Evolutionary conservation across 2,113 vertebrate species (phyloP).

Genomic region (Piprites chloris): DNA sequence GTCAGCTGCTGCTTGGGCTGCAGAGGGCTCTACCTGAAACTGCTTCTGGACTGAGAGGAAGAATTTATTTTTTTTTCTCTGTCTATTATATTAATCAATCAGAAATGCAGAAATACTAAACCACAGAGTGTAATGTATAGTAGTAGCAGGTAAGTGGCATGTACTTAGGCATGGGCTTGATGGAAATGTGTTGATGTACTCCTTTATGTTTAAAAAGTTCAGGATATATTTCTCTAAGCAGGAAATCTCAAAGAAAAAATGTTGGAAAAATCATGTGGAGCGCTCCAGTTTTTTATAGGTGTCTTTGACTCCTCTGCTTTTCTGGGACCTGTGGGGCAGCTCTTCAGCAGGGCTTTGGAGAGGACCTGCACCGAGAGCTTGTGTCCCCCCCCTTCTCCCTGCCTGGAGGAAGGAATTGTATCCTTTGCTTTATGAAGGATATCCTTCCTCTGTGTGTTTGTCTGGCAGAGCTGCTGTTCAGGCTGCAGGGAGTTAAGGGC

Average conservation of each 20-base stretch:
- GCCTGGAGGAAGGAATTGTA: neutral
- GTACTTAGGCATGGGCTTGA: neutral
- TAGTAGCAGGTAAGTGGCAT: neutral
- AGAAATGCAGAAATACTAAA: neutral
- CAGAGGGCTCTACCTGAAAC: neutral
- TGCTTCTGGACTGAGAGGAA: neutral
- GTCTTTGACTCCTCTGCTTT: neutral
- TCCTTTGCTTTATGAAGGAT: neutral
- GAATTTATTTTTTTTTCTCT: neutral
- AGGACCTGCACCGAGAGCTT: neutral
- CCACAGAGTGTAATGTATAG: neutral
- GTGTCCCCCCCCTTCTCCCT: neutral
- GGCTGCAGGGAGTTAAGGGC: neutral
- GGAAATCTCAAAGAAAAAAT: neutral
- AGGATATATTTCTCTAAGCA: neutral
- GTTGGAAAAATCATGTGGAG: neutral
- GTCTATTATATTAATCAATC: neutral
- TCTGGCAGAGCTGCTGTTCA: neutral
- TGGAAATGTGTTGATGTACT: neutral
- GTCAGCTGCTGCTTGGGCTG: neutral
- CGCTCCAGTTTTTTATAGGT: neutral
- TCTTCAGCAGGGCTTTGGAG: neutral
- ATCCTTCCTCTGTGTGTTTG: rapidly evolving
- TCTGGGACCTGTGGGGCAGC: neutral
- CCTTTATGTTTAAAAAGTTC: neutral